These are phyloP conservation scores for Nestor notabilis DNA, from an alignment of 2,113 vertebrate species.

Conservation along the genomic window DNA sequence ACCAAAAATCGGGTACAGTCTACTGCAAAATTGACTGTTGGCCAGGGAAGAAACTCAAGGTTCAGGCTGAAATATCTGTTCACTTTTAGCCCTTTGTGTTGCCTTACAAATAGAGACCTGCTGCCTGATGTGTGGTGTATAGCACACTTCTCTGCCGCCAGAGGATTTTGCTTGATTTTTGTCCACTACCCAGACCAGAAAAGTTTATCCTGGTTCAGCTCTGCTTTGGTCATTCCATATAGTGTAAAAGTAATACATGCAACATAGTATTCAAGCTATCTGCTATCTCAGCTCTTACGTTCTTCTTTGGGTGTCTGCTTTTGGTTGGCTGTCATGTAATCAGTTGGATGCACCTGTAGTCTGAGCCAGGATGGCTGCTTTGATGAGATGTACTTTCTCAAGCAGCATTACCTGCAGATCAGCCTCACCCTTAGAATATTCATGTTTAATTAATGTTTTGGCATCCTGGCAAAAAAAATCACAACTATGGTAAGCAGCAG, in stretches of 20 bases:
- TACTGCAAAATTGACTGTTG: not conserved
- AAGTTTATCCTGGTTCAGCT: not conserved
- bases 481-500: not conserved
- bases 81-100: not conserved
- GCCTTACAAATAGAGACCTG: not conserved
- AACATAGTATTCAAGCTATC: not conserved
- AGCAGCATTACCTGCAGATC: not conserved
- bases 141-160: not conserved
- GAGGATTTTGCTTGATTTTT: not conserved
- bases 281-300: not conserved
- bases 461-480: not conserved
- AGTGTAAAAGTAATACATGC: not conserved
- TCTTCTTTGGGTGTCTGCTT: not conserved
- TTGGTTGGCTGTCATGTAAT: not conserved
- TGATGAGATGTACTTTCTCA: not conserved
- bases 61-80: not conserved
- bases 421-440: not conserved
- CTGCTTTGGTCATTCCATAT: not conserved
- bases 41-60: not conserved
- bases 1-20: not conserved
- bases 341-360: not conserved
- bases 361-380: not conserved
- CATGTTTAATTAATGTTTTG: not conserved
- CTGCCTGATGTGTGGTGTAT: fast-evolving
- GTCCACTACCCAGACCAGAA: not conserved